These are phyloP conservation scores for Thera britannica DNA, from an alignment of 2,888 invertebrate species.

Conservation along the genomic window DNA sequence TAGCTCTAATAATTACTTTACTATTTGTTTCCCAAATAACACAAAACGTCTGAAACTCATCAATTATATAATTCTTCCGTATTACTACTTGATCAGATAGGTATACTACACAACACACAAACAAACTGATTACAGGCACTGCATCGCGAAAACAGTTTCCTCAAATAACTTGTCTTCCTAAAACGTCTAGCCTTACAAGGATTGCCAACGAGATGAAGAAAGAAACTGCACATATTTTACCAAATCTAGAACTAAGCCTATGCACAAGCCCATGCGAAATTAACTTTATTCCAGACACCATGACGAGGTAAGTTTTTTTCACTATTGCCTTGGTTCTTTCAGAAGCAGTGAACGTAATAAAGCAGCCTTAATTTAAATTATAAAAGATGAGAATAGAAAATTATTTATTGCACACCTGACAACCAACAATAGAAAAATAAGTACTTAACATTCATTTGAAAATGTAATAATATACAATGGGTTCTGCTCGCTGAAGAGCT, in stretches of 20 bases:
- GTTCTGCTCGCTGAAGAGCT: too few relatives aligned
- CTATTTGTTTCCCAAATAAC: too few relatives aligned
- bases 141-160: slow-evolving; percentile 48
- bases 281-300: slow-evolving; percentile 35
- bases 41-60: too few relatives aligned
- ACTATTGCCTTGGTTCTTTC: not conserved
- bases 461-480: too few relatives aligned
- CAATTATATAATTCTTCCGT: too few relatives aligned
- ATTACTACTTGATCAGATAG: not conserved
- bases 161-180: slow-evolving; percentile 24
- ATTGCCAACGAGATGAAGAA: slow-evolving; percentile 20
- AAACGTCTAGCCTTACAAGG: slow-evolving; percentile 19
- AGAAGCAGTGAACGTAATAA: not conserved
- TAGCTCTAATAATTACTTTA: too few relatives aligned
- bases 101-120: slow-evolving; percentile 27
- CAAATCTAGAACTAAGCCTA: slow-evolving; percentile 33
- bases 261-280: slow-evolving; percentile 62
- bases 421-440: too few relatives aligned
- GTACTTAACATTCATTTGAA: too few relatives aligned
- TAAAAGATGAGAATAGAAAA: not conserved
- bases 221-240: not conserved
- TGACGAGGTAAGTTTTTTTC: slow-evolving; percentile 51
- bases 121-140: slow-evolving; percentile 42
- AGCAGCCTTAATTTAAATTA: not conserved
- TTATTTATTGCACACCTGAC: too few relatives aligned